Evolutionary conservation across 2,797 vertebrate genomes (phyloP), one percentile per base, ranked within the genome.

Genomic region (Ciconia nigra): DNA sequence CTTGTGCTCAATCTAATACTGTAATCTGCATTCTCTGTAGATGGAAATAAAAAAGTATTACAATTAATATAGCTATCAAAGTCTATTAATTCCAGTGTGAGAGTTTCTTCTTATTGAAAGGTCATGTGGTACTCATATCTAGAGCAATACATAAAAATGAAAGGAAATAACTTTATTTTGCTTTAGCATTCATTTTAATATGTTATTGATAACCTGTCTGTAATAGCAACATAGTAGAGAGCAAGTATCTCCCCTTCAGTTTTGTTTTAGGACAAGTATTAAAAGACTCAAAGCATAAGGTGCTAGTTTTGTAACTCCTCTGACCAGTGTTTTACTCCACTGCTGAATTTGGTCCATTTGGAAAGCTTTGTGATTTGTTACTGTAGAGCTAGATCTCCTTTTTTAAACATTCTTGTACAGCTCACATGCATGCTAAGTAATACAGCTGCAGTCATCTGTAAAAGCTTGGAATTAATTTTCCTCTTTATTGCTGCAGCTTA

Each of bases 381-480:
- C 49, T 0, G 19, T 88, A 72, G 52, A 90, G 37, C 37, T 35
- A 73, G 92, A 79, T 79, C 65, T 83, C 51, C 14, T 89, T 78
- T 58, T 82, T 89, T 37, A 93, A 94, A 54, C 57, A 65, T 89
- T 92, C 73, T 89, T 16, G 80, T 93, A 25, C 54, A 91, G 85
- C 76, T 96, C 84, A 93, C 70, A 54, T 33, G 88, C 70, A 95
- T 91, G 89, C 65, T 78, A 79, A 92, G 79, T 70, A 76, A 85
- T 44, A 80, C 26, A 90, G 69, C 88, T 96, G 73, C 88, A 87
- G 73, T 58, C 90, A 96, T 96, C 82, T 90, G 86, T 91, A 96
- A 96, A 96, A 95, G 33, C 70, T 87, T 85, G 89, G 89, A 96
- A 89, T 96, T 96, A 95, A 95, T 97, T 96, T 96, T 95, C 94